Conservation (phyloP, 2,888 invertebrate genomes). For the Tenthredo notha region DNA sequence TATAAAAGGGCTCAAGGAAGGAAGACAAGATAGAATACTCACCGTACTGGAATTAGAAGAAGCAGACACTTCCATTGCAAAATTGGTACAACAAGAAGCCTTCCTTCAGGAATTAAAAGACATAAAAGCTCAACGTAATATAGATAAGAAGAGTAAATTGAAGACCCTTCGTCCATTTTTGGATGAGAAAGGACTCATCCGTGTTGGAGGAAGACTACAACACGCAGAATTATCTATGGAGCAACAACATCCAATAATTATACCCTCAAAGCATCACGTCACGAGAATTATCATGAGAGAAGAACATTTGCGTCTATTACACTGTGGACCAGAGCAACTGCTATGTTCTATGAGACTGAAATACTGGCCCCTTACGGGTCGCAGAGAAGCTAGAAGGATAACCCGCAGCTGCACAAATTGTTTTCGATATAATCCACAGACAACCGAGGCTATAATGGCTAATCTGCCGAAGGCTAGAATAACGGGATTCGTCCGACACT, state of each 20-base stretch:
- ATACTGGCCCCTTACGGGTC: conserved; percentile 68
- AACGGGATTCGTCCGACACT: conserved; percentile 61
- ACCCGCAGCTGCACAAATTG: neutral
- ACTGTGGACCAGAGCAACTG: conserved; percentile 12
- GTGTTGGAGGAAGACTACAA: conserved; percentile 58
- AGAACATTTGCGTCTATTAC: neutral
- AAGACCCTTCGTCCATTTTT: conserved; percentile 54
- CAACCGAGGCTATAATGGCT: conserved; percentile 68
- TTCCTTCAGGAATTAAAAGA: conserved; percentile 45
- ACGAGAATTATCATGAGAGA: neutral
- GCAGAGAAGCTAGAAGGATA: conserved; percentile 59
- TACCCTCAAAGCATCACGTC: conserved; percentile 3
- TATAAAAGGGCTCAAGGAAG: neutral
- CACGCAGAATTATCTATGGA: conserved; percentile 50
- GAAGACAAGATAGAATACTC: conserved; percentile 24
- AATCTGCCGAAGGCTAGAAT: conserved; percentile 69
- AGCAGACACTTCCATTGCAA: conserved; percentile 51
- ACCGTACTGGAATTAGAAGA: conserved; percentile 50
- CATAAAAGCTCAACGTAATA: conserved; percentile 1
- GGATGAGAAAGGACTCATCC: conserved; percentile 55
- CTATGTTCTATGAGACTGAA: neutral
- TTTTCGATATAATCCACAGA: neutral
- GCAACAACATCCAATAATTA: conserved; percentile 56
- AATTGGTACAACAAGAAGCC: conserved; percentile 53
- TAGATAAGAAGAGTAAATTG: conserved; percentile 50